Percentiles rank a stretch among this genome's conserved stretches.
These are phyloP conservation scores for Caenorhabditis becei DNA, from an alignment of 2,888 invertebrate species.

Conservation along the genomic window DNA sequence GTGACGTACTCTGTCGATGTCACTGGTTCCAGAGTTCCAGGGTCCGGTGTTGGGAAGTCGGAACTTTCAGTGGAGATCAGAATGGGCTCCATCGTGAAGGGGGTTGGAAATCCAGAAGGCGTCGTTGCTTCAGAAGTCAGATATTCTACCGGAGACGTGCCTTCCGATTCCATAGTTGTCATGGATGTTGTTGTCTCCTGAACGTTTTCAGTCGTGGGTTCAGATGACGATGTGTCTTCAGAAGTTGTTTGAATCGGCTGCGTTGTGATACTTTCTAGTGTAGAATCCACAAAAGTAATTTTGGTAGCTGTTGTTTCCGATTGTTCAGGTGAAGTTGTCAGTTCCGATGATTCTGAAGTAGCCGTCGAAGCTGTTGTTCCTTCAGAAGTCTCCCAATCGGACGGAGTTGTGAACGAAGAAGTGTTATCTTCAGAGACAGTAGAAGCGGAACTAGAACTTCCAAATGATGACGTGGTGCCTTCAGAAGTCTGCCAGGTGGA, in stretches of 20 bases:
- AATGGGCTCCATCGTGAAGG: slow-evolving; percentile 3
- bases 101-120: slow-evolving; percentile 13
- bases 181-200: neutral
- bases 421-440: neutral
- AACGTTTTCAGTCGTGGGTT: neutral
- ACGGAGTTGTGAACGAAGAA: neutral
- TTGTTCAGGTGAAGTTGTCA: slow-evolving; percentile 11
- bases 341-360: neutral
- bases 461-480: slow-evolving; percentile 19
- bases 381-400: too few species aligned
- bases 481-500: slow-evolving; percentile 7
- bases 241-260: slow-evolving; percentile 12
- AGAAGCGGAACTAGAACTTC: neutral
- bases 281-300: slow-evolving; percentile 39
- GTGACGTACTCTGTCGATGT: slow-evolving; percentile 7
- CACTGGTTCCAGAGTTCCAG: neutral
- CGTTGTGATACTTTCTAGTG: slow-evolving; percentile 29
- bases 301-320: slow-evolving; percentile 29
- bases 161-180: slow-evolving; percentile 33
- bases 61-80: neutral
- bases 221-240: slow-evolving; percentile 2
- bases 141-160: slow-evolving; percentile 25
- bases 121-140: slow-evolving; percentile 22
- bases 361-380: neutral
- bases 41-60: neutral